Percentiles rank a stretch among this genome's conserved stretches.
phyloP scores from a whole-genome alignment of 2,797 vertebrate genomes.

The Tokudaia tokunoshimensis region DNA sequence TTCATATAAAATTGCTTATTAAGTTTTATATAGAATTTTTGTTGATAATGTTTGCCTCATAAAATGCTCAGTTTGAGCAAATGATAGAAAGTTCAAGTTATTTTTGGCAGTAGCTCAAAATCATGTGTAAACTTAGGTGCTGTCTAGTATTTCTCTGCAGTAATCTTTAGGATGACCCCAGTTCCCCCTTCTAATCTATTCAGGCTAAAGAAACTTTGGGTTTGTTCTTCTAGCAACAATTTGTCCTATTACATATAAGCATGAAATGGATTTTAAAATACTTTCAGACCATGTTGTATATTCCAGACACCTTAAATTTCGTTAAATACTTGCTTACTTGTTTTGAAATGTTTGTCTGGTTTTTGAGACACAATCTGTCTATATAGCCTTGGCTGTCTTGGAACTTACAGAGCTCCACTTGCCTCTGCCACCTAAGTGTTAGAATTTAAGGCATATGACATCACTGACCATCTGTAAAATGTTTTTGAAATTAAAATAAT shows the following conservation, averaged over 20 bases:
- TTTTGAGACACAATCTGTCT: not conserved
- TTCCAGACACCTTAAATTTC: constrained; percentile 53
- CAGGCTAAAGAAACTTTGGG: constrained; percentile 51
- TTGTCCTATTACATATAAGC: constrained; percentile 34
- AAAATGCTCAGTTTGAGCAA: constrained; percentile 79
- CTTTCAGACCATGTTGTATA: not conserved
- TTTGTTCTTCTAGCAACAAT: constrained; percentile 48
- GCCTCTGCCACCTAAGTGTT: not conserved
- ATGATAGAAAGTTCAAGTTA: constrained; percentile 79
- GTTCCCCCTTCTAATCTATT: constrained; percentile 55
- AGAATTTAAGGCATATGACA: not conserved
- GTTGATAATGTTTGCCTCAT: constrained; percentile 76
- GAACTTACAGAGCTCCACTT: not conserved
- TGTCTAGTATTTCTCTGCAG: constrained; percentile 82
- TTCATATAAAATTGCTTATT: constrained; percentile 18
- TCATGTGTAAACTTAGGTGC: constrained; percentile 82
- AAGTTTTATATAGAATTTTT: constrained; percentile 67
- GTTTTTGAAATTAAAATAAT: not conserved
- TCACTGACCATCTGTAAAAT: not conserved
- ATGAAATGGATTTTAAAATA: constrained; percentile 64
- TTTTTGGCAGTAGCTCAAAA: constrained; percentile 83
- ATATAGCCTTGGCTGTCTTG: not conserved
- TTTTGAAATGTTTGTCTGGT: constrained; percentile 30
- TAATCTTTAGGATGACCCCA: constrained; percentile 68
- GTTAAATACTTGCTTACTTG: constrained; percentile 47